Conservation (phyloP, 1,140 invertebrate species). For the Acyrthosiphon pisum region DNA sequence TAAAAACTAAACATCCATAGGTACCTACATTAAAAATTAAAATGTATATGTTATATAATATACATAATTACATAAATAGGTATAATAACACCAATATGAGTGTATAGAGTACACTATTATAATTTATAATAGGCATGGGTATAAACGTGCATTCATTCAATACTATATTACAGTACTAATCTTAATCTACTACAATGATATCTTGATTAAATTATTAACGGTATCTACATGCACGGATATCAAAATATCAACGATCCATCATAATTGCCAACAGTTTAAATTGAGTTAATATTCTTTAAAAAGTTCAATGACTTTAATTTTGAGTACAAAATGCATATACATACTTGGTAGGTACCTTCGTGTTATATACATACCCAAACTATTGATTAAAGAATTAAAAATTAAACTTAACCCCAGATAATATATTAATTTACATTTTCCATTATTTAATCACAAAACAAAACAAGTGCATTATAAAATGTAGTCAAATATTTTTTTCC, state of each 20-base stretch:
- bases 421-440: too few species aligned
- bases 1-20: background rate
- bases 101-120: background rate
- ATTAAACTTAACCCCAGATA: too few species aligned
- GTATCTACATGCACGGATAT: background rate
- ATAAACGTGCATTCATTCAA: background rate
- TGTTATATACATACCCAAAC: background rate
- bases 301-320: slow-evolving; percentile 28
- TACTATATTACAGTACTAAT: background rate
- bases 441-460: background rate
- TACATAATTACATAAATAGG: background rate
- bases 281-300: background rate
- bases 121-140: background rate
- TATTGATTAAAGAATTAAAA: background rate
- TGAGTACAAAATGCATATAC: background rate
- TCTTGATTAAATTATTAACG: slow-evolving; percentile 49
- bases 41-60: background rate
- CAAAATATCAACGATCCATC: background rate
- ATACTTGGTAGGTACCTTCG: background rate
- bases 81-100: background rate
- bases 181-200: background rate
- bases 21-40: background rate
- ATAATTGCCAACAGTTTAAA: slow-evolving; percentile 9
- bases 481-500: background rate
- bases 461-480: background rate